phyloP scores from a whole-genome alignment of 2,797 vertebrate species.

The Artibeus lituratus region DNA sequence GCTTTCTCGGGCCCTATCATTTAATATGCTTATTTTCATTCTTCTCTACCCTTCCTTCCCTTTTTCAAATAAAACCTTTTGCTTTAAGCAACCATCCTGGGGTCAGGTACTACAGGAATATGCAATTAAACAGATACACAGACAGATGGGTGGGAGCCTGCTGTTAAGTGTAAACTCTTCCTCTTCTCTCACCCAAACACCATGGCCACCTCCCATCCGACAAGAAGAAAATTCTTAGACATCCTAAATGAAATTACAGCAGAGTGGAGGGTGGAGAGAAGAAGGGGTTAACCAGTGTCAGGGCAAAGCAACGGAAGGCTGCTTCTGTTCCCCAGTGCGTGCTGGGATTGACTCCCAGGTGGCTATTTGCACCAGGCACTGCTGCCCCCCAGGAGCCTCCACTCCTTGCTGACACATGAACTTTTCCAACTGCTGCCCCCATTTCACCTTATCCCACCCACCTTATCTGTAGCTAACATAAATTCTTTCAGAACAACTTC shows the following conservation, averaged over 20 bases:
- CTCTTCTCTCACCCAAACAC: background rate
- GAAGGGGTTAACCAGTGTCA: background rate
- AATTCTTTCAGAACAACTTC: background rate
- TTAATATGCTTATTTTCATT: background rate
- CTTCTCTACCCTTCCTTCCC: background rate
- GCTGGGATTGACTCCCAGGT: background rate
- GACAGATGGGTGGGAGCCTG: background rate
- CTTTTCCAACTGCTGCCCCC: background rate
- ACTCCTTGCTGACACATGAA: background rate
- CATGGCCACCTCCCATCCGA: background rate
- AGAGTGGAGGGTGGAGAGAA: background rate
- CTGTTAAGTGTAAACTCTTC: background rate
- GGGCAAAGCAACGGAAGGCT: background rate
- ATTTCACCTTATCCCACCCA: background rate
- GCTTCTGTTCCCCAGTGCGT: background rate
- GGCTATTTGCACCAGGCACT: background rate
- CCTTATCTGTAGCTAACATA: background rate
- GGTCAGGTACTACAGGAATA: background rate
- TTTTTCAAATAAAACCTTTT: constrained; percentile 24
- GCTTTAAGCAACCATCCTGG: background rate
- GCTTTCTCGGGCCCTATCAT: background rate
- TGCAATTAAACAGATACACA: background rate
- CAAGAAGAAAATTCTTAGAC: background rate
- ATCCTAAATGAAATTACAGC: background rate
- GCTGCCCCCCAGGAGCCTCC: background rate